These are phyloP conservation scores for Actinopyga echinites DNA, from an alignment of 53 echinoderm and acorn worm genomes.

Conservation along the genomic window DNA sequence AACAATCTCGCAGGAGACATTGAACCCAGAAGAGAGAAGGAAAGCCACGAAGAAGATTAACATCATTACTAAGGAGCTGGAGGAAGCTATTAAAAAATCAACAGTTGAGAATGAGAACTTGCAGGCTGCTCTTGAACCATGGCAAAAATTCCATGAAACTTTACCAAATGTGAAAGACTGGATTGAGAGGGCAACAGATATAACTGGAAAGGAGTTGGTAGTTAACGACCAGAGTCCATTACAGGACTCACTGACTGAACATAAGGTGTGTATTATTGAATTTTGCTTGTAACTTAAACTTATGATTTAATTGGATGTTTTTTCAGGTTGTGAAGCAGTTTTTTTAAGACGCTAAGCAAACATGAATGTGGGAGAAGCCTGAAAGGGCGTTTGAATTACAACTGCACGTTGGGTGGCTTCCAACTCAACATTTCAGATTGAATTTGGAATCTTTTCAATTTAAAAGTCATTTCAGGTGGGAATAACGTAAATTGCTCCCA, in stretches of 20 bases:
- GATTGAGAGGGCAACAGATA: constrained; percentile 62
- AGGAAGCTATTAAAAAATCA: constrained; percentile 42
- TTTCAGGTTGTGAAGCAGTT: no score
- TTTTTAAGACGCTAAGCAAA: no score
- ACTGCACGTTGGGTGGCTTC: no score
- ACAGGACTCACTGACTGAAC: constrained; percentile 37
- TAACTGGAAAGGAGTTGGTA: constrained; percentile 10
- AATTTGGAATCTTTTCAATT: no score
- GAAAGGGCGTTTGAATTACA: no score
- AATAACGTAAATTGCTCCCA: no score
- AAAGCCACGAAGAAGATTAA: constrained; percentile 49
- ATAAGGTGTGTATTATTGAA: constrained; percentile 48
- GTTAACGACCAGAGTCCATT: neutral
- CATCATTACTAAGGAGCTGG: constrained; percentile 57
- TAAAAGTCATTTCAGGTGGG: no score
- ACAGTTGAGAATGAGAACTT: constrained; percentile 58
- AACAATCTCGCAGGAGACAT: constrained; percentile 67
- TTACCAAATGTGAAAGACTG: constrained; percentile 61
- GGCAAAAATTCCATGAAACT: constrained; percentile 75
- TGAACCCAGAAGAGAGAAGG: constrained; percentile 55
- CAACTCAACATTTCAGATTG: no score
- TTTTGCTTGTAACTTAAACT: no score
- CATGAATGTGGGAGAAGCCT: no score
- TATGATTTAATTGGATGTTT: no score
- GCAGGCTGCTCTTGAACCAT: constrained; percentile 66